Base-by-base conservation (phyloP, 2,113 vertebrate species). In the Nerophis lumbriciformis region DNA sequence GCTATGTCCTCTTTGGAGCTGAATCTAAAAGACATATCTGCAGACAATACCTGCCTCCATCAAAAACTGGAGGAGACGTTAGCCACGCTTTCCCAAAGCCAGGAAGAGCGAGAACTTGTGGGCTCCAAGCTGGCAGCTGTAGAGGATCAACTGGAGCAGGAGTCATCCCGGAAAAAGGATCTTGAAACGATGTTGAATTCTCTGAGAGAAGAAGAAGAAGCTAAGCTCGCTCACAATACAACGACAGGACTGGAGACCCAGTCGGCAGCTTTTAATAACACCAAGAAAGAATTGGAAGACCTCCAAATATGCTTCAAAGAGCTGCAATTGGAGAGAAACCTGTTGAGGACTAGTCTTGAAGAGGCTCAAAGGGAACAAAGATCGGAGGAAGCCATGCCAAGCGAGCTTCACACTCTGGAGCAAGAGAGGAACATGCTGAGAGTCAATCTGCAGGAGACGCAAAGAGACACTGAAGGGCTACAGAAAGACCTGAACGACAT, bases 401-500 rank as follows among this genome's bases (percentile, higher is more conserved):
- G 77, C 44, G 92, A 95, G 57, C 86, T 92, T 15, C 88, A 74
- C 72, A 86, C 88, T 61, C 73, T 88, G 68, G 90, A 90, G 57
- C 87, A 88, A 76, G 93, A 95, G 73, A 92, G 84, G 63, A 4
- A 21, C 66, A 61, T 93, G 51, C 65, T 94, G 78, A 92, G 54
- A 71, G 84, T 83, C 66, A 90, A 91, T 52, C 64, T 94, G 55
- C 90, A 93, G 66, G 93, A 90, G 67, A 78, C 72, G 2, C 55
- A 89, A 39, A 84, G 89, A 65, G 91, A 94, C 73, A 89, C 88
- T 10, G 91, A 90, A 69, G 85, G 75, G 0, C 76, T 97, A 47
- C 92, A 95, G 48, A 73, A 44, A 63, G 92, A 95, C 73, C 85
- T 96, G 71, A 72, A 89, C 21, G 91, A 94, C 28, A 88, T 94